Conservation (phyloP, 2,888 invertebrate species). For the Bhutanitis thaidina region DNA sequence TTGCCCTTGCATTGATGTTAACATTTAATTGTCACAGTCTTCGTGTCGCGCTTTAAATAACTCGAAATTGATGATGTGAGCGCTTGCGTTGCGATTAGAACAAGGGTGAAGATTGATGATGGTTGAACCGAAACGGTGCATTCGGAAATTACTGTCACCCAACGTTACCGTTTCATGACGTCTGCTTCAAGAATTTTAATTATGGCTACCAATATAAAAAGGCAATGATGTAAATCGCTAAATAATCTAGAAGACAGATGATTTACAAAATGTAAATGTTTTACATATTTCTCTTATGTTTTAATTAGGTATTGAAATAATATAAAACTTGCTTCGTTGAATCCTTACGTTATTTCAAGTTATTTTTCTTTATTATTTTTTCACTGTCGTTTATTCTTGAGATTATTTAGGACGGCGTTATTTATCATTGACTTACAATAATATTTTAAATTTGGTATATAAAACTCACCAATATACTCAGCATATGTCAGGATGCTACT, state of each 20-base stretch:
- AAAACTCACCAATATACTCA: slow-evolving; percentile 15
- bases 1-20: slow-evolving; percentile 22
- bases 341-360: too few species aligned
- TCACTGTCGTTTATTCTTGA: too few species aligned
- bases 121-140: neutral
- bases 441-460: too few species aligned
- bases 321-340: too few species aligned
- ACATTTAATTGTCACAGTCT: slow-evolving; percentile 31
- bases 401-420: too few species aligned
- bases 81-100: slow-evolving; percentile 38
- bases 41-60: slow-evolving; percentile 37
- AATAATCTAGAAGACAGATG: too few species aligned
- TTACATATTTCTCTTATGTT: too few species aligned
- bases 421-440: too few species aligned
- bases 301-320: too few species aligned
- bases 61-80: slow-evolving; percentile 53
- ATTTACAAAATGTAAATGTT: too few species aligned
- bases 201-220: neutral
- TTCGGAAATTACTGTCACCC: slow-evolving; percentile 10
- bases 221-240: too few species aligned
- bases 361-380: too few species aligned
- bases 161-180: slow-evolving; percentile 7
- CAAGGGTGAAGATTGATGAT: slow-evolving; percentile 53
- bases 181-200: slow-evolving; percentile 1
- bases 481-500: slow-evolving; percentile 29